Conservation (phyloP, 2,113 vertebrate species). For the Dolichallabes microphthalmus region DNA sequence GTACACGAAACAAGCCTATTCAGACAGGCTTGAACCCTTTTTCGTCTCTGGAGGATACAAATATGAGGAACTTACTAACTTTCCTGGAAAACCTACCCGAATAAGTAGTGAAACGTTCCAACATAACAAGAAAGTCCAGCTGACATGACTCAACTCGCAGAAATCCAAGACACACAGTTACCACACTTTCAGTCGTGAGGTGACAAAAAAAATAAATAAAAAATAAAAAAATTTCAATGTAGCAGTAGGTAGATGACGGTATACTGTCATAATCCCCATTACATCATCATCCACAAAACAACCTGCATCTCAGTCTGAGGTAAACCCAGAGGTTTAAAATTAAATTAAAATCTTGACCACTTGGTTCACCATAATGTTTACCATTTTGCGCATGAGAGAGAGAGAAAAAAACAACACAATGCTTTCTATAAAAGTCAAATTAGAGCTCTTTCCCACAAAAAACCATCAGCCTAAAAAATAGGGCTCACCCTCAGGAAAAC, state of each 20-base stretch:
- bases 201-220: neutral
- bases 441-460: neutral
- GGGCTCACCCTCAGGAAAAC: neutral
- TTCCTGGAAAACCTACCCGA: too few species aligned
- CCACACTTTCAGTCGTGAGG: neutral
- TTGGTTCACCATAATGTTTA: neutral
- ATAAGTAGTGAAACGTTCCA: too few species aligned
- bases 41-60: too few species aligned
- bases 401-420: neutral
- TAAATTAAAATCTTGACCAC: neutral
- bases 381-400: neutral
- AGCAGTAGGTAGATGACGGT: neutral
- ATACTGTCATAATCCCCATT: neutral
- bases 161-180: neutral
- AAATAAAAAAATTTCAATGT: neutral
- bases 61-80: neutral
- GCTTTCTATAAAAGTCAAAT: neutral
- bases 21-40: too few species aligned
- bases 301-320: neutral
- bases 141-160: too few species aligned
- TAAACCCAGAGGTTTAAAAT: neutral
- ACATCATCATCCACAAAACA: slow-evolving; percentile 1
- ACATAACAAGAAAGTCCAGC: too few species aligned
- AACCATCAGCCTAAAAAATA: neutral
- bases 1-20: too few species aligned